These are phyloP conservation scores for Phortica variegata DNA, from an alignment of 1,140 invertebrate genomes.

Conservation along the genomic window DNA sequence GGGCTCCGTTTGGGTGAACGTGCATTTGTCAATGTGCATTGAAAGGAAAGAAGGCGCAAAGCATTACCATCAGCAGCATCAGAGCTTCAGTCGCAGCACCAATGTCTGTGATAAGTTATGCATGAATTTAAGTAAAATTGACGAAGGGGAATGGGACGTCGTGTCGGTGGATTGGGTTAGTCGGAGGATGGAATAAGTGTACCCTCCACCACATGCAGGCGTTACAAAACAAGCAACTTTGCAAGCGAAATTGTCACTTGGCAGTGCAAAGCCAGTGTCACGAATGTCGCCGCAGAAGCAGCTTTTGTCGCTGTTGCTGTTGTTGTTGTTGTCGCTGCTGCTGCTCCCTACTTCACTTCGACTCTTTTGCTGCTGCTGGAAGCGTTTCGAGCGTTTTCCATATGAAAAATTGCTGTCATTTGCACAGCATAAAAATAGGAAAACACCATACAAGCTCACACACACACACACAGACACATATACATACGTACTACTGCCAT, in stretches of 20 bases:
- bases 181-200: too few relatives aligned
- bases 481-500: too few relatives aligned
- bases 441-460: constrained; percentile 19
- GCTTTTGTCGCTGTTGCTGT: constrained; percentile 7
- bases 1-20: too few relatives aligned
- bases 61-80: constrained; percentile 48
- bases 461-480: constrained; percentile 20
- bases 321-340: not conserved
- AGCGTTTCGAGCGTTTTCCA: constrained; percentile 35
- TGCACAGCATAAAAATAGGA: constrained; percentile 53
- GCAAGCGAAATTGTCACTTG: constrained; percentile 46
- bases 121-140: constrained; percentile 35
- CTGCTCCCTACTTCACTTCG: too few relatives aligned
- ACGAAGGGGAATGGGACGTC: constrained; percentile 6
- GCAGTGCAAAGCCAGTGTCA: constrained; percentile 30
- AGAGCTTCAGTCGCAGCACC: too few relatives aligned
- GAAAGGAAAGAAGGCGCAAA: too few relatives aligned
- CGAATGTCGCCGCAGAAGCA: constrained; percentile 12
- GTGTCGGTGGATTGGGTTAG: constrained; percentile 1
- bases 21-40: too few relatives aligned
- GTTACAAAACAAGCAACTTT: not conserved
- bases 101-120: constrained; percentile 3
- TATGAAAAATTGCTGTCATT: constrained; percentile 55
- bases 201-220: too few relatives aligned
- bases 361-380: constrained; percentile 22